These are phyloP conservation scores for Eupithecia tripunctaria DNA, from an alignment of 2,888 invertebrate genomes.

Conservation along the genomic window DNA sequence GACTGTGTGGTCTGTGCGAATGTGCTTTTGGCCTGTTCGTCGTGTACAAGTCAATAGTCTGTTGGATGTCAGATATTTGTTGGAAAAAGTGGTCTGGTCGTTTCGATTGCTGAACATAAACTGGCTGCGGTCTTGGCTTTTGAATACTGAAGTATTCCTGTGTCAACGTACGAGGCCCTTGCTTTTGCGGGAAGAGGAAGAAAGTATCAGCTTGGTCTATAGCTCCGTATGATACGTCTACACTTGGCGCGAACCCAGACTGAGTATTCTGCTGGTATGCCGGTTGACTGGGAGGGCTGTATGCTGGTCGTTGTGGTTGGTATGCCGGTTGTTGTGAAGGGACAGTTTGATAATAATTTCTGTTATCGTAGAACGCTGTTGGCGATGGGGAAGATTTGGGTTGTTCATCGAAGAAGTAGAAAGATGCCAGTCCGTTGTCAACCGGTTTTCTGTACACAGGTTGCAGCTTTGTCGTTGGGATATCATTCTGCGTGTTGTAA, in stretches of 20 bases:
- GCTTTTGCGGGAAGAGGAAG: constrained; percentile 80
- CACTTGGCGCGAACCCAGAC: constrained; percentile 66
- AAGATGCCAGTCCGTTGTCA: constrained; percentile 83
- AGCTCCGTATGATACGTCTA: constrained; percentile 77
- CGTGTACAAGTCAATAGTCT: constrained; percentile 86
- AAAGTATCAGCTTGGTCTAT: constrained; percentile 77
- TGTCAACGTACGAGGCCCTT: constrained; percentile 79
- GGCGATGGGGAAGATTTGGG: constrained; percentile 84
- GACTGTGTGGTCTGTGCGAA: constrained; percentile 66
- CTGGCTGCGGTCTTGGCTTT: constrained; percentile 71
- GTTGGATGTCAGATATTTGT: constrained; percentile 87
- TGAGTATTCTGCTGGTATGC: constrained; percentile 64
- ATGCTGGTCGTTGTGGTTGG: constrained; percentile 45
- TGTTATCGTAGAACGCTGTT: constrained; percentile 76
- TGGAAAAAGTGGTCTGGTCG: constrained; percentile 85
- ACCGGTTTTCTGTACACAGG: constrained; percentile 78
- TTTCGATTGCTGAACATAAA: constrained; percentile 72
- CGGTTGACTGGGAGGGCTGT: constrained; percentile 16
- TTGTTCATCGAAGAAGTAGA: constrained; percentile 88
- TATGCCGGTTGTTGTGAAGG: constrained; percentile 46
- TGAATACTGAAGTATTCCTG: constrained; percentile 83
- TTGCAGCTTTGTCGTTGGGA: constrained; percentile 82
- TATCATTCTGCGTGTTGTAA: constrained; percentile 83
- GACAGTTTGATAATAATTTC: constrained; percentile 77
- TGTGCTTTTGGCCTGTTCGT: constrained; percentile 83